phyloP scores from a whole-genome alignment of 2,113 vertebrate genomes.

The Rana temporaria region DNA sequence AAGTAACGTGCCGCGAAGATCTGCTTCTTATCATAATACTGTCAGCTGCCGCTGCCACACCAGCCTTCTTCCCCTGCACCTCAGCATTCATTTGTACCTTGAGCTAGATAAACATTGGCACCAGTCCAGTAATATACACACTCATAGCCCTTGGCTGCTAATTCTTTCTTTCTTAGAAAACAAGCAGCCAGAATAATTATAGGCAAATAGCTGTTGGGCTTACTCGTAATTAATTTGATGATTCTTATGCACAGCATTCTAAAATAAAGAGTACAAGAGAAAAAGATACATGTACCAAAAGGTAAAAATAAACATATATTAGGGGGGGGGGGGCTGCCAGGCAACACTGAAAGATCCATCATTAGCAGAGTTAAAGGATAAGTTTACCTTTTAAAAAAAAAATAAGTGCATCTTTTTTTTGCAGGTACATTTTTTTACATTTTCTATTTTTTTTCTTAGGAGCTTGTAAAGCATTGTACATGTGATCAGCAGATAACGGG shows the following conservation, averaged over 20 bases:
- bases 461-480: too few relatives aligned
- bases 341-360: too few relatives aligned
- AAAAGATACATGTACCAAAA: too few relatives aligned
- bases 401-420: too few relatives aligned
- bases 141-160: neutral
- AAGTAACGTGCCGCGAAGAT: conserved; percentile 68
- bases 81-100: conserved; percentile 37
- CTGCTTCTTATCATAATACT: conserved; percentile 63
- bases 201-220: neutral
- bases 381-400: too few relatives aligned
- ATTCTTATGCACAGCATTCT: neutral
- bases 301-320: too few relatives aligned
- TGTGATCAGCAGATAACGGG: too few relatives aligned
- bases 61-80: conserved; percentile 49
- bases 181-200: conserved; percentile 2
- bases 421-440: too few relatives aligned
- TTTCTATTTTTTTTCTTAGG: too few relatives aligned
- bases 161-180: neutral
- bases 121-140: conserved; percentile 27
- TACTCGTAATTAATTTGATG: neutral
- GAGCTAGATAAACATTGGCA: conserved; percentile 65
- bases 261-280: neutral
- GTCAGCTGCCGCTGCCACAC: conserved; percentile 62
- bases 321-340: too few relatives aligned
- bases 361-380: too few relatives aligned